phyloP scores from a whole-genome alignment of 2,888 invertebrate genomes.

The Calliopum simillimum region DNA sequence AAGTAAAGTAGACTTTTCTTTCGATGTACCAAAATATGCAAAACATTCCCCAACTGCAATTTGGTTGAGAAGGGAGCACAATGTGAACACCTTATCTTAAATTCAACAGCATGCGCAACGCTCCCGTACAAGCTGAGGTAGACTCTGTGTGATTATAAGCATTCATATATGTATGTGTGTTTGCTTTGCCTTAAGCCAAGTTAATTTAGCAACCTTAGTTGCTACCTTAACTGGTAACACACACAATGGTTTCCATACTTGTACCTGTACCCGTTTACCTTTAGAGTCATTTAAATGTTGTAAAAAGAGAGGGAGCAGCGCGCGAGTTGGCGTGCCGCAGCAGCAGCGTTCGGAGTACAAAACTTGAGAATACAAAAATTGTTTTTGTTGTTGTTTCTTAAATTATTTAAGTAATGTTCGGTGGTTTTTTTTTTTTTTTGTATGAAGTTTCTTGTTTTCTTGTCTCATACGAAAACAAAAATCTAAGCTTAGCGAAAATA shows the following conservation, averaged over 20 bases:
- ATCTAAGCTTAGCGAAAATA: slow-evolving; percentile 15
- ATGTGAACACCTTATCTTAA: slow-evolving; percentile 20
- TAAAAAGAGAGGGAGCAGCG: slow-evolving; percentile 1
- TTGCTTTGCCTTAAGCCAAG: slow-evolving; percentile 2
- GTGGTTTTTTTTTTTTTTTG: not conserved
- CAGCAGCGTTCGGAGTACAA: not conserved
- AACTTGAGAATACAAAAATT: slow-evolving; percentile 19
- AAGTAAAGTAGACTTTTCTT: not conserved
- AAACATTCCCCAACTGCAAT: slow-evolving; percentile 6
- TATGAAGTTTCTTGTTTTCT: not conserved
- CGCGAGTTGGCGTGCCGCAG: not conserved
- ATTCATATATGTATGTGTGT: not conserved
- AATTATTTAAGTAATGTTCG: slow-evolving; percentile 29
- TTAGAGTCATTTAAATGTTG: slow-evolving; percentile 9
- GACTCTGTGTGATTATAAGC: slow-evolving; percentile 2
- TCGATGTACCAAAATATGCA: slow-evolving; percentile 21
- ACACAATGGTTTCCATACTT: not conserved
- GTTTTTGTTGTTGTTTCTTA: slow-evolving; percentile 26
- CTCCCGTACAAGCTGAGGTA: not conserved
- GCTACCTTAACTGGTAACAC: not conserved
- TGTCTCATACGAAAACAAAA: slow-evolving; percentile 9
- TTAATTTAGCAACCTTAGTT: slow-evolving; percentile 30
- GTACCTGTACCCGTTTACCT: slow-evolving; percentile 33
- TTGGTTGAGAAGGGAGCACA: not conserved
- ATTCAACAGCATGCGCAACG: slow-evolving; percentile 7